These are phyloP conservation scores for Tridacna crocea DNA, from an alignment of 2,888 invertebrate species.

Conservation along the genomic window DNA sequence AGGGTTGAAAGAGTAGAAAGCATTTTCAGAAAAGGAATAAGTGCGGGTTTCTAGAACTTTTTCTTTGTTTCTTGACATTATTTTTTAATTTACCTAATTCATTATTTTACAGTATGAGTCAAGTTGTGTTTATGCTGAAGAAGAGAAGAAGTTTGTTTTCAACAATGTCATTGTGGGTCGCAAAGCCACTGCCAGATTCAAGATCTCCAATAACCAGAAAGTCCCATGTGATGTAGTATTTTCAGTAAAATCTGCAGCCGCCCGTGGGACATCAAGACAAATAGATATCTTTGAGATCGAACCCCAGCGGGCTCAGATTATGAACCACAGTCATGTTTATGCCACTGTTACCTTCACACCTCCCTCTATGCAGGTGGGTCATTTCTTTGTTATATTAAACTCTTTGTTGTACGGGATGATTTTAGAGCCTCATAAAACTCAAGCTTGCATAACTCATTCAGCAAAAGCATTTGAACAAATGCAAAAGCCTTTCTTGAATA, in stretches of 20 bases:
- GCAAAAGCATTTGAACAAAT: too few species aligned
- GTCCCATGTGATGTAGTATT: constrained; percentile 83
- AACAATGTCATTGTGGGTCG: constrained; percentile 84
- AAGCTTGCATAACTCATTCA: too few species aligned
- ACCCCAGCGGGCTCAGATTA: constrained; percentile 81
- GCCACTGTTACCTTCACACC: constrained; percentile 84
- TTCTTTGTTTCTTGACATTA: too few species aligned
- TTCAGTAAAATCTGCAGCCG: constrained; percentile 75
- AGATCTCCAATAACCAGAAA: constrained; percentile 83
- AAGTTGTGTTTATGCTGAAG: constrained; percentile 84
- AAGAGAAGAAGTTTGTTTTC: constrained; percentile 84
- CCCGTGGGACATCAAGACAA: constrained; percentile 73
- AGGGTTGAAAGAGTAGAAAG: too few species aligned
- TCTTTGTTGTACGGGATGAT: too few species aligned
- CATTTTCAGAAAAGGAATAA: too few species aligned
- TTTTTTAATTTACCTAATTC: too few species aligned
- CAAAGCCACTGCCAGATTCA: constrained; percentile 83
- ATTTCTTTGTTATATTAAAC: too few species aligned
- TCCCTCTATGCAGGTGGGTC: constrained; percentile 82
- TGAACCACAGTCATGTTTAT: constrained; percentile 82
- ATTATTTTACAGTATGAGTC: constrained; percentile 51
- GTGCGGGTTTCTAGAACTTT: too few species aligned
- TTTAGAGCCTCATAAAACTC: too few species aligned
- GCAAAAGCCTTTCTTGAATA: too few species aligned
- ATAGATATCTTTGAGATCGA: constrained; percentile 83